These are phyloP conservation scores for Hippoglossus stenolepis DNA, from an alignment of 2,113 vertebrate genomes.

Conservation along the genomic window DNA sequence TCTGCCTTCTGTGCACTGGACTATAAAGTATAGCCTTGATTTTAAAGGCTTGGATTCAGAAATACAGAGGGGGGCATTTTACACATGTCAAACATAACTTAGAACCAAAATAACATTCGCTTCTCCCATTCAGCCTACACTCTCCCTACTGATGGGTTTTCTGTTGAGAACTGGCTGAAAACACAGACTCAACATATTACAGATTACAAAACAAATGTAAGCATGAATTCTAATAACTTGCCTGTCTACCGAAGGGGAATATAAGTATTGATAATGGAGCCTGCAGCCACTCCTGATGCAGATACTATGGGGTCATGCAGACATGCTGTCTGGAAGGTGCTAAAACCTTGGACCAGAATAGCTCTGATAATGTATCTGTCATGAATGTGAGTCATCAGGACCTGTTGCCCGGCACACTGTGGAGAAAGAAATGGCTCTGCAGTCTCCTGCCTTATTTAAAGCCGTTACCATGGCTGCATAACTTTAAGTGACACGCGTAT, in stretches of 20 bases:
- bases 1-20: slow-evolving; percentile 16
- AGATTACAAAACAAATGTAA: background rate
- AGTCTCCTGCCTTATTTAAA: slow-evolving; percentile 68
- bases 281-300: slow-evolving; percentile 16
- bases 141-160: background rate
- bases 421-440: slow-evolving; percentile 59
- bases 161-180: background rate
- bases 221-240: background rate
- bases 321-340: slow-evolving; percentile 62
- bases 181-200: background rate
- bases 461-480: slow-evolving; percentile 52
- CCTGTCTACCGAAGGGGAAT: background rate
- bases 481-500: slow-evolving; percentile 42
- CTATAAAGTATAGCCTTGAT: slow-evolving; percentile 2
- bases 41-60: slow-evolving; percentile 9
- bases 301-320: slow-evolving; percentile 40
- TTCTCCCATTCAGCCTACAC: slow-evolving; percentile 6
- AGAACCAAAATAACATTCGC: slow-evolving; percentile 13
- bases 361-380: slow-evolving; percentile 76
- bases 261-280: slow-evolving; percentile 26
- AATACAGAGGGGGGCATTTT: slow-evolving; percentile 6
- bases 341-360: slow-evolving; percentile 74
- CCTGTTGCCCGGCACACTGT: slow-evolving; percentile 38
- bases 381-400: slow-evolving; percentile 71
- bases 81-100: background rate